A percentile compares a stretch with the other conserved stretches of the same genome.
phyloP scores from a whole-genome alignment of 2,113 vertebrate genomes.

The Copsychus sechellarum region DNA sequence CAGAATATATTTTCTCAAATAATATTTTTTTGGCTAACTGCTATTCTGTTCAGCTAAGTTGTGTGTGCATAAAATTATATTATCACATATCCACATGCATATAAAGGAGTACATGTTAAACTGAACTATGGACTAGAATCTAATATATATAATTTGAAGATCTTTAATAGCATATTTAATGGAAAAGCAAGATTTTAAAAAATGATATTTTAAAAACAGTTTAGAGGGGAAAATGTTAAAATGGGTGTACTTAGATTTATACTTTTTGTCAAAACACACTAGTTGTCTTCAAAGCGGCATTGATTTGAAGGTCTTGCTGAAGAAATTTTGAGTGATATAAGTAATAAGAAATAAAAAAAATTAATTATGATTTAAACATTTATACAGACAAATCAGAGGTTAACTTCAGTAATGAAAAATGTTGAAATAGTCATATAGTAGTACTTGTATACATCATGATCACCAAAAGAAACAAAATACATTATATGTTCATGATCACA shows the following conservation, averaged over 20 bases:
- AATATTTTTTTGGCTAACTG: background rate
- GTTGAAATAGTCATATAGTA: background rate
- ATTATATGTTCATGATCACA: background rate
- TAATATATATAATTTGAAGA: background rate
- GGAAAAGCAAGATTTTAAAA: background rate
- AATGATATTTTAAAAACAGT: accelerated
- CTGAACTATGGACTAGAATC: background rate
- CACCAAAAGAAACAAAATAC: background rate
- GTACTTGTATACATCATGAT: background rate
- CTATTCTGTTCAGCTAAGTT: background rate
- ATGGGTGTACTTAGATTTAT: background rate
- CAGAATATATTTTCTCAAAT: background rate
- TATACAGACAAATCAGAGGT: background rate
- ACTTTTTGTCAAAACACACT: background rate
- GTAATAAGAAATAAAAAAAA: background rate
- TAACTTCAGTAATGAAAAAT: background rate
- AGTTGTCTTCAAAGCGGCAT: background rate
- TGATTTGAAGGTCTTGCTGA: background rate
- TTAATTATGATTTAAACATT: background rate
- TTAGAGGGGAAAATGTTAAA: background rate
- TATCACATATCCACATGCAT: background rate
- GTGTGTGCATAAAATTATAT: background rate
- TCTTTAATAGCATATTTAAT: background rate
- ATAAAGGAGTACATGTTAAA: background rate
- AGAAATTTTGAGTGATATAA: background rate